Evolutionary conservation across 2,888 invertebrate genomes (phyloP), one percentile per base, ranked within the genome.

Genomic region (Syritta pipiens): DNA sequence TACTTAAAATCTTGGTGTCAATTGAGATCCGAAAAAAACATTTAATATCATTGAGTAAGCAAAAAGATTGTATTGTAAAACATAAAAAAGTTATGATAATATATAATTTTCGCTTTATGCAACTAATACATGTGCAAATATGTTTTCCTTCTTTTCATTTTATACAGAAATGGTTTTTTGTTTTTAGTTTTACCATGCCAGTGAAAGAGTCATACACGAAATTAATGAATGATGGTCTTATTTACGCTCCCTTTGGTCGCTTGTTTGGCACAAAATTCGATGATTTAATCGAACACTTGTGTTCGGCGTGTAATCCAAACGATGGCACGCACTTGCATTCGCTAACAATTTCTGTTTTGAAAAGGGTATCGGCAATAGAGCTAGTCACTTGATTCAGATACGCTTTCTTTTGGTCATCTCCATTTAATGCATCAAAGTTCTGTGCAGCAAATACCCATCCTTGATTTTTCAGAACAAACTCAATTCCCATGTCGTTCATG

Each of bases 401-500:
- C 12, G 85, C 85, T 76, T 85, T 87, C 32, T 86, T 85, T 17
- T 88, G 86, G 7, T 82, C 81, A 0, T 82, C 82, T 0, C 82
- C 59, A 14, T 85, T 85, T 1, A 86, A 42, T 35, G 84, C 83
- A 2, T 86, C 84, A 59, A 86, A 88, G 76, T 86, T 85, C 53
- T 87, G 85, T 1, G 86, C 84, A n/a, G 85, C 82, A 68, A 88
- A 89, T 26, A 87, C 85, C 86, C 88, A 89, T 2, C 89, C 89
- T 3, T 87, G 85, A 51, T 85, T 86, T 6, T 85, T 88, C 68
- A 93, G 89, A 6, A 93, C 91, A 82, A 93, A 92, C 72, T 92
- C 92, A 28, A 92, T 90, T 87, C 95, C 96, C 83, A 91, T 90
- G 84, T 94, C 93, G 10, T 85, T 83, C 12, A 89, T 85, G 77